Conservation (phyloP, 2,797 vertebrate species). For the Sphenodon punctatus region DNA sequence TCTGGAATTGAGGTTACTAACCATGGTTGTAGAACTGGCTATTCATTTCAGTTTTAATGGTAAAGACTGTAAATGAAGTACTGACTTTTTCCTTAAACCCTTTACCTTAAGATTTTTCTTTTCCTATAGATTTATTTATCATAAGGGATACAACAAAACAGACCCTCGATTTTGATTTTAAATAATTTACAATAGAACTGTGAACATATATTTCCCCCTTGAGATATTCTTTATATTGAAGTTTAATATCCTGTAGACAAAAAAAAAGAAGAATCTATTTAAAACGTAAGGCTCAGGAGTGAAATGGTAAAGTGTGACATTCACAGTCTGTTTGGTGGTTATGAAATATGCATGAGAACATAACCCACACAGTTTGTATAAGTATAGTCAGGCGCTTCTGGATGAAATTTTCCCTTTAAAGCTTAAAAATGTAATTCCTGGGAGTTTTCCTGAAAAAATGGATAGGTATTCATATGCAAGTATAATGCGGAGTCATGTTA, state of each 20-base stretch:
- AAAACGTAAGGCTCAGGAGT: conserved; percentile 57
- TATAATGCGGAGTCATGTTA: neutral
- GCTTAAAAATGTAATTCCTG: conserved; percentile 38
- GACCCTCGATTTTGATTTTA: conserved; percentile 46
- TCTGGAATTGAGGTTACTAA: no score
- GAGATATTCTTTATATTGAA: conserved; percentile 59
- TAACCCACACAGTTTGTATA: conserved; percentile 68
- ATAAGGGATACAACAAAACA: conserved; percentile 30
- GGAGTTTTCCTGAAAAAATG: conserved; percentile 18
- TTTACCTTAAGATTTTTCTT: conserved; percentile 19
- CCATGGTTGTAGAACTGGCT: no score
- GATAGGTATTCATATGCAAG: neutral
- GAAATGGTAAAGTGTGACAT: conserved; percentile 70
- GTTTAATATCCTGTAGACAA: conserved; percentile 43
- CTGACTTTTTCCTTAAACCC: no score
- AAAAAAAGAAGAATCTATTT: conserved; percentile 48
- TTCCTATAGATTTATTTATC: conserved; percentile 40
- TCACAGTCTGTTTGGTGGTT: conserved; percentile 75
- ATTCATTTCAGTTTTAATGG: no score
- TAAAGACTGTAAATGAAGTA: no score
- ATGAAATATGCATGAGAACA: conserved; percentile 78
- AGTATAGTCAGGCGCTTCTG: conserved; percentile 65
- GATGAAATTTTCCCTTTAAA: conserved; percentile 71
- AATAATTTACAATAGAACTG: conserved; percentile 52
- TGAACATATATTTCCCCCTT: conserved; percentile 62